phyloP scores from a whole-genome alignment of 1,140 invertebrate species.

The Leucophenga varia region DNA sequence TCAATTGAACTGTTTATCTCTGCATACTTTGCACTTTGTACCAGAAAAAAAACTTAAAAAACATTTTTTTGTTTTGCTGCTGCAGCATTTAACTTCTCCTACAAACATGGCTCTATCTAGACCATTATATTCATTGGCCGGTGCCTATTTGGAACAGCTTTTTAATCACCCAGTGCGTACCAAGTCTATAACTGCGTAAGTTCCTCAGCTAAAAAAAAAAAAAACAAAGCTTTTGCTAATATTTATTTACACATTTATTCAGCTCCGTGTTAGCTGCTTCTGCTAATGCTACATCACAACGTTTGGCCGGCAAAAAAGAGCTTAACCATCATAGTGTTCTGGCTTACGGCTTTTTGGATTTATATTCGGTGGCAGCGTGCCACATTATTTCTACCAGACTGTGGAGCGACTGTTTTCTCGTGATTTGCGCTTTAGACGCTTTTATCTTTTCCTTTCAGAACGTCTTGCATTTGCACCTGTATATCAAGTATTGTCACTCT shows the following conservation, averaged over 20 bases:
- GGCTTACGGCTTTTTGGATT: constrained; percentile 72
- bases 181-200: constrained; percentile 72
- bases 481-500: constrained; percentile 69
- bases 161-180: constrained; percentile 70
- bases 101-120: constrained; percentile 69
- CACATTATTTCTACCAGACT: constrained; percentile 70
- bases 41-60: too few species aligned
- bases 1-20: too few species aligned
- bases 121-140: constrained; percentile 65
- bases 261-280: constrained; percentile 65
- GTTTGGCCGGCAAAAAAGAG: constrained; percentile 61
- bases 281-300: constrained; percentile 68
- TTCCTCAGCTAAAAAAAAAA: too few species aligned
- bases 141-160: constrained; percentile 68
- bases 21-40: constrained; percentile 8
- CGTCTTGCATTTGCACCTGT: constrained; percentile 68
- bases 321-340: constrained; percentile 66
- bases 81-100: too few species aligned
- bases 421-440: constrained; percentile 39
- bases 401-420: constrained; percentile 58
- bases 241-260: constrained; percentile 31
- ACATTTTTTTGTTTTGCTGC: too few species aligned
- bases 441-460: constrained; percentile 63
- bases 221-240: not conserved
- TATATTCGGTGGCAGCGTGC: constrained; percentile 70